phyloP scores from a whole-genome alignment of 2,113 vertebrate genomes.

The Phaetusa simplex region DNA sequence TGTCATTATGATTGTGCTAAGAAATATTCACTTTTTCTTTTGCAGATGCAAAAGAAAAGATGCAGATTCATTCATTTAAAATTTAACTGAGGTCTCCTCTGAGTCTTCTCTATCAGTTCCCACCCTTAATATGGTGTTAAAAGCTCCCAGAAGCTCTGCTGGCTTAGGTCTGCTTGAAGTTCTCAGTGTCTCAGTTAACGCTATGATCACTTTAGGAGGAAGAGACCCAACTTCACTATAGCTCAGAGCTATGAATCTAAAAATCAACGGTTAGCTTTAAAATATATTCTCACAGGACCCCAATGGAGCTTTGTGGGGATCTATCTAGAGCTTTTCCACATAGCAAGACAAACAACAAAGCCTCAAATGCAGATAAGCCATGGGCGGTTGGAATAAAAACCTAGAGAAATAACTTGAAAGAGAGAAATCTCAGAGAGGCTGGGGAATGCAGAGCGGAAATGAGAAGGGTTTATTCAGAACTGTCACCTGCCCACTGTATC shows the following conservation, averaged over 20 bases:
- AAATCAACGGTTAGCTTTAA: not conserved
- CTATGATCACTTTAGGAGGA: not conserved
- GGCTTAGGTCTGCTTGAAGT: not conserved
- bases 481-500: not conserved
- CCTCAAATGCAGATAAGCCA: not conserved
- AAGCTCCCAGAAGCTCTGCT: not conserved
- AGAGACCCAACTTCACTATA: not conserved
- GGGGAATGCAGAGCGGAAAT: not conserved
- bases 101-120: not conserved
- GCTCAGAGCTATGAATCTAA: not conserved
- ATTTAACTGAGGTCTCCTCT: not conserved
- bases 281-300: not conserved
- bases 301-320: not conserved
- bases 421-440: not conserved
- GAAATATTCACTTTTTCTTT: not conserved
- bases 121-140: not conserved
- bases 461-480: not conserved
- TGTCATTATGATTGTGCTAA: not conserved
- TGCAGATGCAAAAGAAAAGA: too few relatives aligned
- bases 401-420: not conserved
- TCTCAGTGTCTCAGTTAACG: not conserved
- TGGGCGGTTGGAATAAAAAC: not conserved
- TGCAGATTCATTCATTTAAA: not conserved
- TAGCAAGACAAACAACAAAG: not conserved
- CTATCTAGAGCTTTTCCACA: not conserved